Conservation (phyloP, 2,888 invertebrate genomes). For the Drosophila prolongata region DNA sequence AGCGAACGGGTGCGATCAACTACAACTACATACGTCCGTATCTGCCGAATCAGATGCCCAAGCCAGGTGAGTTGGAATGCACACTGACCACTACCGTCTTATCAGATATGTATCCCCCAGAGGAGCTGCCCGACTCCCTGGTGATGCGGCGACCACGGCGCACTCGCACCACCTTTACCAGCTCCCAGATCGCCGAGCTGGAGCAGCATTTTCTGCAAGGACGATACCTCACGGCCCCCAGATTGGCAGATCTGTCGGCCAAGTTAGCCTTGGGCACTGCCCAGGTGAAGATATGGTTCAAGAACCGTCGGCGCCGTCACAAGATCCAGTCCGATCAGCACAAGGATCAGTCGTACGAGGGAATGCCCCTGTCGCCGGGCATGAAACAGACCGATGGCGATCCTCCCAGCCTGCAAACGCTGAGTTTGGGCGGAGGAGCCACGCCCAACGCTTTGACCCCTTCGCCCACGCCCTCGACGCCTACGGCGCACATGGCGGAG, state of each 20-base stretch:
- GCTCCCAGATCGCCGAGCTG: slow-evolving; percentile 72
- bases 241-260: slow-evolving; percentile 70
- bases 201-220: slow-evolving; percentile 76
- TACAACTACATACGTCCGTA: slow-evolving; percentile 76
- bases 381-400: slow-evolving; percentile 51
- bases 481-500: slow-evolving; percentile 60
- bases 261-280: slow-evolving; percentile 70
- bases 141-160: slow-evolving; percentile 77
- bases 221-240: slow-evolving; percentile 71
- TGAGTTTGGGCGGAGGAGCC: slow-evolving; percentile 55
- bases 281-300: slow-evolving; percentile 81
- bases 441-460: slow-evolving; percentile 65
- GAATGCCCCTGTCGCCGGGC: slow-evolving; percentile 69
- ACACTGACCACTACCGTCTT: neutral
- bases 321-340: slow-evolving; percentile 74
- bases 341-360: slow-evolving; percentile 68
- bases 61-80: slow-evolving; percentile 59
- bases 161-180: slow-evolving; percentile 78
- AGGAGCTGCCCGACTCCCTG: slow-evolving; percentile 70
- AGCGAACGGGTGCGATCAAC: slow-evolving; percentile 72
- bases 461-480: slow-evolving; percentile 66
- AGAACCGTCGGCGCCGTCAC: slow-evolving; percentile 78
- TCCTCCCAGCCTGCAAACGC: slow-evolving; percentile 66
- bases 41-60: slow-evolving; percentile 66
- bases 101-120: slow-evolving; percentile 42